These are phyloP conservation scores for human DNA, from an alignment of 2,113 vertebrate species.

Conservation along the genomic window DNA sequence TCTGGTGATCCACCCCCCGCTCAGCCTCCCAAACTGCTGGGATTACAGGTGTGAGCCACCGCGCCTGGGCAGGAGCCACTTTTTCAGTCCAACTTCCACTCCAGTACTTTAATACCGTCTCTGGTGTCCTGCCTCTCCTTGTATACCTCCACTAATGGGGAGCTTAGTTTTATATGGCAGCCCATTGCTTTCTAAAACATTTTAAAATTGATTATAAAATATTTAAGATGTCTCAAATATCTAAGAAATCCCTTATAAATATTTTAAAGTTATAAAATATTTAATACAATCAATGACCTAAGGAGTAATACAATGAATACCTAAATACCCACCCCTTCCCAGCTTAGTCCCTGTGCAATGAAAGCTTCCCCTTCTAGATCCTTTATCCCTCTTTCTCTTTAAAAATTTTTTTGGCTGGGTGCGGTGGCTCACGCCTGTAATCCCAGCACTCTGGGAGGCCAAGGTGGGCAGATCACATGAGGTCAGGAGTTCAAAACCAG, in stretches of 20 bases:
- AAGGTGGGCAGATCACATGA: too few species aligned
- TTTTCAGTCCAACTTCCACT: rapidly evolving
- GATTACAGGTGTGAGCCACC: too few species aligned
- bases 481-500: too few species aligned
- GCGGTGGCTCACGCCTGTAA: too few species aligned
- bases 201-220: conserved; percentile 56
- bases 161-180: background rate
- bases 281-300: background rate
- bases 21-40: too few species aligned
- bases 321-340: background rate
- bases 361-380: background rate
- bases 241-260: conserved; percentile 64
- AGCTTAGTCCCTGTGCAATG: rapidly evolving
- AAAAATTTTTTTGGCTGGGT: too few species aligned
- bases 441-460: too few species aligned
- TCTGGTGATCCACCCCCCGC: too few species aligned
- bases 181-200: conserved; percentile 45
- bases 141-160: rapidly evolving
- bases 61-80: too few species aligned
- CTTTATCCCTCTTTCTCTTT: rapidly evolving
- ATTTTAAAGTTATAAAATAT: conserved; percentile 71
- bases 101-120: rapidly evolving
- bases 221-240: conserved; percentile 62
- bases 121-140: background rate
- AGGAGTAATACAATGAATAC: background rate